Base-by-base conservation (phyloP, 92 coral and sea anemone species). In the Galaxea fascicularis region DNA sequence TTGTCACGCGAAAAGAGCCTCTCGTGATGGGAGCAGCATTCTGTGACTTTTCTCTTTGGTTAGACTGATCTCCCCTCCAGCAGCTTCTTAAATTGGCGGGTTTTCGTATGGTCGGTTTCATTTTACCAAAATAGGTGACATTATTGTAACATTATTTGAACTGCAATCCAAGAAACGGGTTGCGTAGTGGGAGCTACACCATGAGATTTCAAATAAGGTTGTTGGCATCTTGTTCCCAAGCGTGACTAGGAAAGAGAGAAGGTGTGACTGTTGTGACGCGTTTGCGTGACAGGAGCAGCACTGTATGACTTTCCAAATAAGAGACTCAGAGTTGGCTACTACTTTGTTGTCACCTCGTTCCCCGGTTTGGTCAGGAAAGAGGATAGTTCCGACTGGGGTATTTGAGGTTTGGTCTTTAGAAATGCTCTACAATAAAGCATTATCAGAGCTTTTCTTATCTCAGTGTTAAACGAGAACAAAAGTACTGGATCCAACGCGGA, bases 401-500 rank as follows among this genome's bases (percentile, higher is more conserved):
- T 18, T 10, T 54, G 86, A 17, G 57, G 68, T 8, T 44, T 70
- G 10, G 77, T 59, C 44, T 71, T 82, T 25, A 52, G 51, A 59
- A 92, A 84, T 71, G 86, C 60, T 78, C 87, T 74, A 67, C 93
- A 94, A 78, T 89, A 88, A 41, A 94, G 80, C 26, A 76, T 73
- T 5, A 89, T 62, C 80, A 94, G 83, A 22, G 95, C 98, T 51
- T 82, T 68, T 63, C 94, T 77, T 64, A 95, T 94, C 84, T 94
- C 98, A 16, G 93, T 76, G 74, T 95, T 95, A 60, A 95, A 95
- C 41, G 87, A 77, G 39, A 95, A 82, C 70, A 94, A 78, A 49
- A 95, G 82, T 0, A 92, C 76, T 0, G 98, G 98, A 35, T 95
- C 95, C 9, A 95, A 65, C 18, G 95, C 98, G 6, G 98, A 93